Base-by-base conservation (phyloP, 2,113 vertebrate species). In the Pluvianellus socialis region DNA sequence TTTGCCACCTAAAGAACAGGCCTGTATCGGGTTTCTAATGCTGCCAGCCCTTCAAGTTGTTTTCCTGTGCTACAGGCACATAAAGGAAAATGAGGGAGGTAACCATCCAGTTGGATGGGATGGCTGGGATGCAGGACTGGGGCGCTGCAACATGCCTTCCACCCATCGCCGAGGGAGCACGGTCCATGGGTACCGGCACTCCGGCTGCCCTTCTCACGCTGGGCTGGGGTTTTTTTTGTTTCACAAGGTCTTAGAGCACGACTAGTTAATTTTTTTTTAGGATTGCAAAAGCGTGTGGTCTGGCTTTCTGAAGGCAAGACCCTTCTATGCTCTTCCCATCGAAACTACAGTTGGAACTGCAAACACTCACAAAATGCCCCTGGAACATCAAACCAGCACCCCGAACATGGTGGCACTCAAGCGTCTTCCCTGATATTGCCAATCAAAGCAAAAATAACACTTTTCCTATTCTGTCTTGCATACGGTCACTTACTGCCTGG, bases 331-430 rank as follows among this genome's bases (percentile, higher is more conserved):
- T 72, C 71, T 49, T 58, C 63, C 47, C 66, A 16, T 3, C 50
- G 55, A 32, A 62, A 27, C 13, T 14, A 32, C 0, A 0, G 28
- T 6, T 28, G 28, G 42, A 62, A 38, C 27, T 19, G 22, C 32
- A 62, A 55, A n/a, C 5, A 4, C 10, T 55, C 28, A 24, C 40
- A 83, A 24, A 68, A 50, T 7, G 26, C 35, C 6, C 32, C 27
- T 33, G 19, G 42, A 30, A 35, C 14, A 71, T 9, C 3, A 1
- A 70, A 65, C 22, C 74, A 49, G 44, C 74, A 28, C 33, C 70
- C 50, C 2, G 2, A 32, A n/a, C 10, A 6, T 0, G 0, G 47
- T n/a, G 40, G 28, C 55, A 42, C 35, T 67, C 18, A 2, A 45
- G 19, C 28, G 45, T 49, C 44, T 68, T 72, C 72, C 33, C 63